Conservation (phyloP, 2,113 vertebrate species). For the Spea bombifrons region DNA sequence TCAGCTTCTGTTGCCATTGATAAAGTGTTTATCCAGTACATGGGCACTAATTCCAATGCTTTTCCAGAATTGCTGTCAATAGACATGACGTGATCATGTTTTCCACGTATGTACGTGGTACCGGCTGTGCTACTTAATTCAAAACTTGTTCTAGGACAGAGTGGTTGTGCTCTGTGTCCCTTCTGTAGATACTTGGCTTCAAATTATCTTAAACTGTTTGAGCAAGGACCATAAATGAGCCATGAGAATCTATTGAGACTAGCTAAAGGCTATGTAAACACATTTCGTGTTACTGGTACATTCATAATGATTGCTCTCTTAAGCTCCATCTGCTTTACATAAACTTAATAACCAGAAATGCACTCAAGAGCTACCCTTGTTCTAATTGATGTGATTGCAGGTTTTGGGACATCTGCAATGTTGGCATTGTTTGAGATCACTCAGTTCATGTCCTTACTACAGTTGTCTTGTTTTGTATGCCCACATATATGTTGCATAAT, state of each 20-base stretch:
- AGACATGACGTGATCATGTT: conserved; percentile 2
- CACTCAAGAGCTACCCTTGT: neutral
- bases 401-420: neutral
- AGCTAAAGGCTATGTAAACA: conserved; percentile 15
- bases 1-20: too few relatives aligned
- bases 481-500: neutral
- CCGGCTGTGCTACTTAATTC: conserved; percentile 33
- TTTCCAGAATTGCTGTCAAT: neutral
- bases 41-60: neutral
- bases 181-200: conserved; percentile 43
- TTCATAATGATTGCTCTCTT: conserved; percentile 23
- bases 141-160: conserved; percentile 20
- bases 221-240: conserved; percentile 40
- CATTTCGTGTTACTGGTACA: conserved; percentile 29
- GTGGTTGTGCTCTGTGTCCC: conserved; percentile 32
- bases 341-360: conserved; percentile 7
- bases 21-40: too few relatives aligned
- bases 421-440: neutral
- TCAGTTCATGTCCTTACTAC: conserved; percentile 2
- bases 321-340: conserved; percentile 29
- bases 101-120: conserved; percentile 7
- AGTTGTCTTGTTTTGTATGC: neutral
- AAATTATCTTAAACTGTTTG: conserved; percentile 42
- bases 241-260: conserved; percentile 30
- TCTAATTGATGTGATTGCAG: conserved; percentile 10